Conservation (phyloP, 2,888 invertebrate genomes). For the Aricia artaxerxes region DNA sequence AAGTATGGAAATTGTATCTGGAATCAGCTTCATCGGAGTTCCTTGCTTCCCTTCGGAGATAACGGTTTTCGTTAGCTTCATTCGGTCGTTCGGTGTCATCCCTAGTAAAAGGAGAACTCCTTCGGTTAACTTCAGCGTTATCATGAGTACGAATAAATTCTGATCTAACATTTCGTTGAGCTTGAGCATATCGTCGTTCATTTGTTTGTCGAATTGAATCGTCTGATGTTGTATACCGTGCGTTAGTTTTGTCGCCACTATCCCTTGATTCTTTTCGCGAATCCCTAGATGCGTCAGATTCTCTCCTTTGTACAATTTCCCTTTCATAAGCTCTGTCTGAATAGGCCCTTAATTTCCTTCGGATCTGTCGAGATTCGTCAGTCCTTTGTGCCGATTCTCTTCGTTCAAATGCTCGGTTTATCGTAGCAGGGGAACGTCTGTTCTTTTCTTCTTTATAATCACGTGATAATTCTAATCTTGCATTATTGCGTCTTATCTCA, state of each 20-base stretch:
- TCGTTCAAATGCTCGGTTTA: background rate
- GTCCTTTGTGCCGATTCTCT: background rate
- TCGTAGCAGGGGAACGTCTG: background rate
- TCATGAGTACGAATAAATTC: background rate
- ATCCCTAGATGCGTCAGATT: background rate
- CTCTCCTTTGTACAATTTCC: background rate
- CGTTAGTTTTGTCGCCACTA: background rate
- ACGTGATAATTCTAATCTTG: background rate
- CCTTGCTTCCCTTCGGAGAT: background rate
- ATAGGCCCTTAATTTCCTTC: background rate
- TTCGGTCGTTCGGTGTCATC: background rate
- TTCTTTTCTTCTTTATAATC: background rate
- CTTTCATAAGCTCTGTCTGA: conserved; percentile 1
- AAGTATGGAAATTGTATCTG: background rate
- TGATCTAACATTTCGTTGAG: background rate
- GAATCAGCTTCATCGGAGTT: background rate
- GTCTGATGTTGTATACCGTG: background rate
- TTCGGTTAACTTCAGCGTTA: background rate
- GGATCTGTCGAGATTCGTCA: background rate
- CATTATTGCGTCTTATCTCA: background rate
- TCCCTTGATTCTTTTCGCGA: background rate
- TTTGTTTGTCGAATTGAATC: background rate
- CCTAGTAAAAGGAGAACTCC: background rate
- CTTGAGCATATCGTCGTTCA: background rate
- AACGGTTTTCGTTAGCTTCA: background rate